Percentiles rank a stretch among this genome's conserved stretches.
These are phyloP conservation scores for Agapornis roseicollis DNA, from an alignment of 2,113 vertebrate genomes.

Conservation along the genomic window DNA sequence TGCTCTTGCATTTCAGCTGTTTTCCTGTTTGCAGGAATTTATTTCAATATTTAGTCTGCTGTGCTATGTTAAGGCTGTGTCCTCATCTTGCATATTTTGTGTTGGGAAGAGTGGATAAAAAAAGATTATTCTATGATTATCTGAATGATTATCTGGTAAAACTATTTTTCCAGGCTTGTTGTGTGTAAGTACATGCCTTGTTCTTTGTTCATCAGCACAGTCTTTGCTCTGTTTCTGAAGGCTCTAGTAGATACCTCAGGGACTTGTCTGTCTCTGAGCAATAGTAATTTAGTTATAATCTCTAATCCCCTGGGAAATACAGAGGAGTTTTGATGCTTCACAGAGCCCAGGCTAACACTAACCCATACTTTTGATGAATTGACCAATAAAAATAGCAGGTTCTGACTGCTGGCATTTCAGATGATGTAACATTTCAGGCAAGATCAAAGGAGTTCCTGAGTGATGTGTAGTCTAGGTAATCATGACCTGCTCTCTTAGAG, in stretches of 20 bases:
- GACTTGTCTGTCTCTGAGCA: background rate
- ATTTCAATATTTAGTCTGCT: slow-evolving; percentile 11
- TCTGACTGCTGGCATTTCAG: background rate
- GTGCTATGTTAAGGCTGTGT: background rate
- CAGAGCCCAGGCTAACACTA: background rate
- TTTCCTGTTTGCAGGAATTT: background rate
- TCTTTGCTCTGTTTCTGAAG: background rate
- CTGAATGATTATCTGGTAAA: background rate
- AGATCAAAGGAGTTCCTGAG: background rate
- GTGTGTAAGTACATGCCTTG: background rate
- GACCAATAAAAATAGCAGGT: background rate
- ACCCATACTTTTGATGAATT: background rate
- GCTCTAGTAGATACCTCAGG: background rate
- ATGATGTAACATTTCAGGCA: background rate
- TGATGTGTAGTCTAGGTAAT: background rate
- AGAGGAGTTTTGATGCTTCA: background rate
- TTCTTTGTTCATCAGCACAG: background rate
- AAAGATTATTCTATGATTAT: slow-evolving; percentile 13
- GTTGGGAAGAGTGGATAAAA: background rate
- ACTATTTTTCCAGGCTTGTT: slow-evolving; percentile 18
- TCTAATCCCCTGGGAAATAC: background rate
- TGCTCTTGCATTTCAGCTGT: background rate
- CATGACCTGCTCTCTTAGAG: rapidly evolving
- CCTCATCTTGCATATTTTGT: background rate
- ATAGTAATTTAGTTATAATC: background rate